phyloP scores from a whole-genome alignment of 2,797 vertebrate genomes.

The Mustela erminea region DNA sequence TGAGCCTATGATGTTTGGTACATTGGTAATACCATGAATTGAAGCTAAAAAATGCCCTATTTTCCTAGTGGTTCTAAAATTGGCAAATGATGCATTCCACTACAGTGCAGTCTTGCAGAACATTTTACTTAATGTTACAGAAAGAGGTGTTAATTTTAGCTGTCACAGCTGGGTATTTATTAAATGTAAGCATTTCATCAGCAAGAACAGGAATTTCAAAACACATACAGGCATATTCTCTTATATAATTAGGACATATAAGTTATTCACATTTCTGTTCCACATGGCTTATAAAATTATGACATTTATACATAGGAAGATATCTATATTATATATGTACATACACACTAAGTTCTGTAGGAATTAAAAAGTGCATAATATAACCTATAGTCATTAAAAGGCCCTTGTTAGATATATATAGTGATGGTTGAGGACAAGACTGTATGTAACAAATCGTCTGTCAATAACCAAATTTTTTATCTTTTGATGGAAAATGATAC shows the following conservation, averaged over 20 bases:
- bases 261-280: conserved; percentile 15
- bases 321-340: neutral
- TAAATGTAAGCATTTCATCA: conserved; percentile 68
- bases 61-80: conserved; percentile 59
- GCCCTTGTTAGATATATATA: neutral
- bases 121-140: conserved; percentile 50
- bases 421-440: neutral
- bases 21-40: neutral
- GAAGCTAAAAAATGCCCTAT: neutral
- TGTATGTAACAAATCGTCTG: neutral
- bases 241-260: conserved; percentile 15
- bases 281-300: neutral
- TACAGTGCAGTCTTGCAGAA: neutral
- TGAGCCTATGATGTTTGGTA: neutral
- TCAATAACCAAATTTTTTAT: neutral
- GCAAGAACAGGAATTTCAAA: conserved; percentile 54
- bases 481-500: neutral
- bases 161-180: conserved; percentile 69
- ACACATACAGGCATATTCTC: neutral
- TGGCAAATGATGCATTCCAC: neutral
- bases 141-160: conserved; percentile 68
- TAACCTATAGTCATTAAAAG: neutral
- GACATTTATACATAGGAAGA: neutral
- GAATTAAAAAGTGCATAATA: neutral
- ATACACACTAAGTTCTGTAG: neutral